These are phyloP conservation scores for Columba janthina DNA, from an alignment of 2,113 vertebrate species.

Conservation along the genomic window DNA sequence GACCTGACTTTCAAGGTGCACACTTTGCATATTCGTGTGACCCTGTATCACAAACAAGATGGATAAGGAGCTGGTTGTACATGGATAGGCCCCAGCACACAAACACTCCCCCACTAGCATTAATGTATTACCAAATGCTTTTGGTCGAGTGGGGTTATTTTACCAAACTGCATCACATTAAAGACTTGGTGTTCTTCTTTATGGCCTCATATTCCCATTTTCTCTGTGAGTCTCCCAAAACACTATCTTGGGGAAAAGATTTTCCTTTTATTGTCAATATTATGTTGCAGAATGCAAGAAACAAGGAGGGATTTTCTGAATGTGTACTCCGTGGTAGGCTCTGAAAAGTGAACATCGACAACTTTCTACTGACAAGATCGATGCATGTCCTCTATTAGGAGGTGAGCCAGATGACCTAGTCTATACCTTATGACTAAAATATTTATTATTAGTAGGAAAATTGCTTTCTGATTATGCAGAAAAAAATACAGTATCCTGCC, in stretches of 20 bases:
- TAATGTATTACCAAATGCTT: background rate
- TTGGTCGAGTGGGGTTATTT: background rate
- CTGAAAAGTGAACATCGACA: background rate
- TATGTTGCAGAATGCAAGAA: background rate
- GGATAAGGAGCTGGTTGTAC: background rate
- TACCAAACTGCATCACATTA: background rate
- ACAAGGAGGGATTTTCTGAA: background rate
- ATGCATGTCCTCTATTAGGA: background rate
- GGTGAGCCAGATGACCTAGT: background rate
- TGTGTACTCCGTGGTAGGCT: background rate
- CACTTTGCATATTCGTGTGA: background rate
- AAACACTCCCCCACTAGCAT: background rate
- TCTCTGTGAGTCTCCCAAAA: background rate
- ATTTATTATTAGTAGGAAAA: background rate
- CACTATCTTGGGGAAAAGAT: background rate
- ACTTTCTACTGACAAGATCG: background rate
- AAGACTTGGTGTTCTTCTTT: background rate
- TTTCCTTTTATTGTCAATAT: background rate
- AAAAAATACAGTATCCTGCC: background rate
- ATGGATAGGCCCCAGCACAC: background rate
- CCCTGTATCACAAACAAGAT: background rate
- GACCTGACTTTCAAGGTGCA: rapidly evolving
- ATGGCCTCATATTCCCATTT: background rate
- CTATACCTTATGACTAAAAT: background rate
- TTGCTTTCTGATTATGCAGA: background rate